These are phyloP conservation scores for Leptothorax acervorum DNA, from an alignment of 2,888 invertebrate species.

Conservation along the genomic window DNA sequence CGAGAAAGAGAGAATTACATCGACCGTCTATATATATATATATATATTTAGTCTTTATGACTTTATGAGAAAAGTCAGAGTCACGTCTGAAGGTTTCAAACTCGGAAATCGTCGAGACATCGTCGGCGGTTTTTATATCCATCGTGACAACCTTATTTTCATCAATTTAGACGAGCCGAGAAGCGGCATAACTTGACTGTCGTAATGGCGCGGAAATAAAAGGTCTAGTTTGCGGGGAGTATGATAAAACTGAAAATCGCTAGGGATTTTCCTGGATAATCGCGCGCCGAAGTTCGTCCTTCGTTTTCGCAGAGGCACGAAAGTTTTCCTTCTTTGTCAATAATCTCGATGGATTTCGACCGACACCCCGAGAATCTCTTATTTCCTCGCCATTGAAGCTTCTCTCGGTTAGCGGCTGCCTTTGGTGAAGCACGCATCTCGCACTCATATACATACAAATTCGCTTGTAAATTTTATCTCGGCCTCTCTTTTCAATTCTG, in stretches of 20 bases:
- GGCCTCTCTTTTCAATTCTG: neutral
- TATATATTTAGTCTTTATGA: slow-evolving; percentile 26
- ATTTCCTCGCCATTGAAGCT: slow-evolving; percentile 43
- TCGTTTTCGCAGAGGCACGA: slow-evolving; percentile 24
- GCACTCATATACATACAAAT: slow-evolving; percentile 32
- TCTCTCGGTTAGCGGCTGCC: slow-evolving; percentile 6
- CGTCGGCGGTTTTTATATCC: slow-evolving; percentile 4
- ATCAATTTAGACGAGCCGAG: slow-evolving; percentile 29
- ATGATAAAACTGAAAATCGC: slow-evolving; percentile 41
- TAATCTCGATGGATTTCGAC: slow-evolving; percentile 46
- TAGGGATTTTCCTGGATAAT: slow-evolving; percentile 32
- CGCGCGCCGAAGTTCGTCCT: slow-evolving; percentile 33
- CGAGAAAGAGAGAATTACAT: slow-evolving; percentile 9
- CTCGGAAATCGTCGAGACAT: neutral
- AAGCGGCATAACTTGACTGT: slow-evolving; percentile 40
- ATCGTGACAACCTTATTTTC: slow-evolving; percentile 28
- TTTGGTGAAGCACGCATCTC: slow-evolving; percentile 20
- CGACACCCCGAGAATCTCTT: slow-evolving; percentile 44
- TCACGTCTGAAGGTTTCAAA: neutral
- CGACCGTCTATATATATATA: neutral
- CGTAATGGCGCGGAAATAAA: slow-evolving; percentile 47
- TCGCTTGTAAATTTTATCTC: slow-evolving; percentile 41
- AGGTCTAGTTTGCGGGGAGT: slow-evolving; percentile 15
- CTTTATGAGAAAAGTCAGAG: neutral
- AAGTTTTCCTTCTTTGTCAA: slow-evolving; percentile 47